Evolutionary conservation across 2,113 vertebrate genomes (phyloP).

Genomic region (Sander vitreus): DNA sequence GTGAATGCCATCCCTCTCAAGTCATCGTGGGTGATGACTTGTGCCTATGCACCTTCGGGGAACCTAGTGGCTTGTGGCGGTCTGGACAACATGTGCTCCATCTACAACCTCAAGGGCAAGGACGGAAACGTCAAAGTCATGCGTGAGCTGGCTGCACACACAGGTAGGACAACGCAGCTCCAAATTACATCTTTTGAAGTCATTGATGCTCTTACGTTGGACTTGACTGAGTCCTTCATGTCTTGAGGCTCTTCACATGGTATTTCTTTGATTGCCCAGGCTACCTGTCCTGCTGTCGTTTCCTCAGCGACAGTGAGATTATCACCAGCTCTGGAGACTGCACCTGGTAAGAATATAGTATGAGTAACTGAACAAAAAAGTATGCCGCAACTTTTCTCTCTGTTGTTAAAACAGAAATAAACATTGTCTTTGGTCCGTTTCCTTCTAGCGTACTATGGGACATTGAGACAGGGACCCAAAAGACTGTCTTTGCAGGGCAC

Average conservation of each 20-base stretch:
- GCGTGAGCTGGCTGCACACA: constrained; percentile 94
- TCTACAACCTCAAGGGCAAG: constrained; percentile 96
- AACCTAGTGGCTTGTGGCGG: constrained; percentile 98
- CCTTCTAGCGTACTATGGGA: constrained; percentile 92
- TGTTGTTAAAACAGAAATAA: background rate
- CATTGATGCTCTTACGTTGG: background rate
- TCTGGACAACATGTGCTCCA: constrained; percentile 98
- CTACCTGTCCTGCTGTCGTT: constrained; percentile 98
- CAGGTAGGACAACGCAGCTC: constrained; percentile 81
- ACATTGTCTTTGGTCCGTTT: background rate
- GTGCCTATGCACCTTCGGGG: constrained; percentile 96
- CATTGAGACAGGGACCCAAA: constrained; percentile 96
- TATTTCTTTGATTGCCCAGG: constrained; percentile 81
- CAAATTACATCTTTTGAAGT: background rate
- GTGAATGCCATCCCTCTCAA: constrained; percentile 96
- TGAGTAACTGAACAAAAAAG: background rate
- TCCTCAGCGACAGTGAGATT: constrained; percentile 95
- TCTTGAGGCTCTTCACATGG: constrained; percentile 5
- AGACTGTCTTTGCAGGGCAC: constrained; percentile 93
- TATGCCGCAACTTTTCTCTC: background rate
- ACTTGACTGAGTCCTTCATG: background rate
- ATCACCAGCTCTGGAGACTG: constrained; percentile 98
- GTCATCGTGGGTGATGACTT: constrained; percentile 99
- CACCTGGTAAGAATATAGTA: constrained; percentile 89
- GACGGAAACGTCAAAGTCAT: constrained; percentile 97